These are phyloP conservation scores for Spialia ferax DNA, from an alignment of 2,888 invertebrate species.

Conservation along the genomic window DNA sequence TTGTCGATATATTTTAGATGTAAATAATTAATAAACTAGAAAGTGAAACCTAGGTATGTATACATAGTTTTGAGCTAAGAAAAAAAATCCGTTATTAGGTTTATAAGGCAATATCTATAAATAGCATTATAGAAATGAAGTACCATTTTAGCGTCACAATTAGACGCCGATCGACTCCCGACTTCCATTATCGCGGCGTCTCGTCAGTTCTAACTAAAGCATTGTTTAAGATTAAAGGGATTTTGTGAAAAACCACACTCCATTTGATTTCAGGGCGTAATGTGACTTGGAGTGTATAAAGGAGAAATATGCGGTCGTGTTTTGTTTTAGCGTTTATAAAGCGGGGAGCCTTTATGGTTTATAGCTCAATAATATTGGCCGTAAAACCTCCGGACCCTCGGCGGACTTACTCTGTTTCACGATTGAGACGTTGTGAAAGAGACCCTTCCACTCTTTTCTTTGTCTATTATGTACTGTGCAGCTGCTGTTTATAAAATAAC, in stretches of 20 bases:
- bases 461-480: conserved; percentile 28
- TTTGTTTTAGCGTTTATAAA: conserved; percentile 78
- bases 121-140: too few species aligned
- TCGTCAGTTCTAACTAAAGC: conserved; percentile 48
- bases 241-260: conserved; percentile 61
- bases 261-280: conserved; percentile 63
- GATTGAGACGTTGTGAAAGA: conserved; percentile 70
- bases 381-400: conserved; percentile 71
- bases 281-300: conserved; percentile 69
- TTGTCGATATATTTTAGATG: too few species aligned
- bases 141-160: conserved; percentile 1
- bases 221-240: conserved; percentile 57
- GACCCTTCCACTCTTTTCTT: conserved; percentile 63
- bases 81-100: too few species aligned
- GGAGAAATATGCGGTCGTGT: conserved; percentile 73
- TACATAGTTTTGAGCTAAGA: too few species aligned
- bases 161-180: conserved; percentile 8
- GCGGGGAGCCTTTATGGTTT: conserved; percentile 76
- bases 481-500: neutral
- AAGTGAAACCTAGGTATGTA: too few species aligned
- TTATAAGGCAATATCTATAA: too few species aligned
- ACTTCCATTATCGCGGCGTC: conserved; percentile 40
- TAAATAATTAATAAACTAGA: too few species aligned
- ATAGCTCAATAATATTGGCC: conserved; percentile 79
- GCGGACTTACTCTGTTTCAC: conserved; percentile 64